A percentile compares a stretch with the other conserved stretches of the same genome.
These are phyloP conservation scores for Oreonectes daqikongensis DNA, from an alignment of 2,797 vertebrate genomes.

Conservation along the genomic window DNA sequence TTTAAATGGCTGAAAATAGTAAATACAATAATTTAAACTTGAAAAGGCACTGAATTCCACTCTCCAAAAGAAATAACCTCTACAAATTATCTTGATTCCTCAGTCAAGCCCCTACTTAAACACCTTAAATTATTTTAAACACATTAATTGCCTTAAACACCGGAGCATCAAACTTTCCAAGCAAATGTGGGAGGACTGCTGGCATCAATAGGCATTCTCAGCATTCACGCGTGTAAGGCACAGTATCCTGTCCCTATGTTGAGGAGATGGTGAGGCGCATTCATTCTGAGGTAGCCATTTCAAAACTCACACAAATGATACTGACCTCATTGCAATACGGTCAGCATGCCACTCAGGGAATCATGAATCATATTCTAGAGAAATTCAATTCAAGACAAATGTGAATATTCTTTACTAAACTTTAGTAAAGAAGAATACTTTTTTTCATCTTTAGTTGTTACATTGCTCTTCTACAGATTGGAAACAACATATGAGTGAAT, in stretches of 20 bases:
- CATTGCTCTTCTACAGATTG: too few relatives aligned
- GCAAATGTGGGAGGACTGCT: slow-evolving; percentile 29
- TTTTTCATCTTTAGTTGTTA: too few relatives aligned
- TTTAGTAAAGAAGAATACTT: too few relatives aligned
- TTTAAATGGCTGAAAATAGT: neutral
- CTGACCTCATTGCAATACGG: slow-evolving; percentile 23
- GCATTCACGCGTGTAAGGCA: neutral
- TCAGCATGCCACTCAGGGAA: slow-evolving; percentile 3
- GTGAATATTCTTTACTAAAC: neutral
- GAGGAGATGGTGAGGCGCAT: slow-evolving; percentile 37
- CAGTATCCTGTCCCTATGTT: neutral
- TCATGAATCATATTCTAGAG: slow-evolving; percentile 24
- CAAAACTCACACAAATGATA: slow-evolving; percentile 28
- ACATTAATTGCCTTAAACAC: slow-evolving; percentile 45
- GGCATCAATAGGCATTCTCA: slow-evolving; percentile 38
- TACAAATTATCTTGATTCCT: slow-evolving; percentile 25
- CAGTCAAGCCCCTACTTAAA: slow-evolving; percentile 37
- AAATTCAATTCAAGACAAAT: neutral
- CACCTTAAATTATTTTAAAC: too few relatives aligned
- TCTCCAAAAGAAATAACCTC: slow-evolving; percentile 36
- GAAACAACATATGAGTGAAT: too few relatives aligned
- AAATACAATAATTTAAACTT: too few relatives aligned
- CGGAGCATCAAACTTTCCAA: slow-evolving; percentile 38
- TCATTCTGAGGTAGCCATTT: slow-evolving; percentile 39
- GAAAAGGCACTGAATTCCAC: slow-evolving; percentile 20